Base-by-base conservation (phyloP, 2,113 vertebrate species). In the Chinchilla lanigera region DNA sequence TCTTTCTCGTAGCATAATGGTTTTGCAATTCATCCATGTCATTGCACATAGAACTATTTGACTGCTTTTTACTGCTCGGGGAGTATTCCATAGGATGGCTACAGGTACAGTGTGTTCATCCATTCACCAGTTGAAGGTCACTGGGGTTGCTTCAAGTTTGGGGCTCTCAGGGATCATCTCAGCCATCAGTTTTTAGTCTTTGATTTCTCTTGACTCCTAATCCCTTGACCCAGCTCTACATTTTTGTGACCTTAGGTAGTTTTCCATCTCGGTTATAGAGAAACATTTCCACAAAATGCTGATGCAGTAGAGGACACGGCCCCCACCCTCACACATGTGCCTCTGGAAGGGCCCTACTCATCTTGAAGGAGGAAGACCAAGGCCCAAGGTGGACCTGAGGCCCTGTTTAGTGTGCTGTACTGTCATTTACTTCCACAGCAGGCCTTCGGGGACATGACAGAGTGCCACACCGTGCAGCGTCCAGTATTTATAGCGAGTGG, bases 381-480 rank as follows among this genome's bases (percentile, higher is more conserved):
- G 71, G 35, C 47, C 90, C 77, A 44, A 54, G 77, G 73, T 47
- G 73, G 88, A 90, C 67, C 2, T 8, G 24, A 17, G 92, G 84
- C 92, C 77, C 97, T 83, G 5, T 92, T 95, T 61, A 3, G n/a
- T 93, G 63, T 75, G 20, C 86, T 87, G 9, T 78, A 54, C 11
- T 89, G 0, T 41, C 52, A 38, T 95, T 94, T 13, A 65, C 65
- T 71, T 0, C 88, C 87, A 56, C 67, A 41, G 0, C 12, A 88
- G 96, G 90, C 95, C 91, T 94, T 61, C 44, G 1, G 86, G 93
- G 86, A 47, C 88, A 11, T 24, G 56, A 60, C 83, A 94, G 65
- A 73, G 86, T 35, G 54, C 20, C 52, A 44, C 52, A 65, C 94
- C 97, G 67, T 60, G 41, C 89, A 73, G 75, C 38, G 69, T 92